Base-by-base conservation (phyloP, 2,797 vertebrate genomes). In the Meda fulgida region DNA sequence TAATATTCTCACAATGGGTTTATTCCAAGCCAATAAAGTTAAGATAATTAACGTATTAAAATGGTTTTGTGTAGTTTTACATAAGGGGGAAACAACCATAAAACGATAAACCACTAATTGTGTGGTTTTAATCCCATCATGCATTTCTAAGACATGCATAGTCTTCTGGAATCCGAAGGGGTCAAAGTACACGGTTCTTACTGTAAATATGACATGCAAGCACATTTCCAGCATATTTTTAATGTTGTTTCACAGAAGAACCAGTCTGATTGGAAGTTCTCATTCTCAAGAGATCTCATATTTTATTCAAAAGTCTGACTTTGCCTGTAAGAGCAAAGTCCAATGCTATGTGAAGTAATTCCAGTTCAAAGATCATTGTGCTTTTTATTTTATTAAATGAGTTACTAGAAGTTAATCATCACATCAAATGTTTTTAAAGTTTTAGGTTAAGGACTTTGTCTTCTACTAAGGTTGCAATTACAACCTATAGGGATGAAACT, bases 271-370 rank as follows among this genome's bases (percentile, higher is more conserved):
- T 76, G 51, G 3, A 58, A 14, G 7, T 63, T 46, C 3, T n/a
- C n/a, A n/a, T n/a, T n/a, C n/a, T n/a, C n/a, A n/a, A n/a, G n/a
- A n/a, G n/a, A 18, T 40, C 36, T 81, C 55, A 43, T 36, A 26
- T 65, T 63, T 63, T 34, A 82, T 11, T 40, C 19, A 23, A 9
- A 55, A 31, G 11, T 72, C 19, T 71, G 38, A 73, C 26, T 31
- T 73, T n/a, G 26, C 29, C 14, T 65, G 21, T 16, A 23, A 78
- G 48, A 38, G 48, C 82, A 78, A 78, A 78, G 65, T 84, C 18
- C 11, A 43, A 7, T 23, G 48, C 31, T 31, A 31, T 67, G 73
- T 70, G 63, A 84, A 26, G 18, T 18, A 58, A 70, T n/a, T 58
- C n/a, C 51, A 19, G 75, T 21, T 19, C 83, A 70, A 58, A 78